Evolutionary conservation across 2,797 vertebrate species (phyloP).

Genomic region (Cynodonichthys magdalenae): DNA sequence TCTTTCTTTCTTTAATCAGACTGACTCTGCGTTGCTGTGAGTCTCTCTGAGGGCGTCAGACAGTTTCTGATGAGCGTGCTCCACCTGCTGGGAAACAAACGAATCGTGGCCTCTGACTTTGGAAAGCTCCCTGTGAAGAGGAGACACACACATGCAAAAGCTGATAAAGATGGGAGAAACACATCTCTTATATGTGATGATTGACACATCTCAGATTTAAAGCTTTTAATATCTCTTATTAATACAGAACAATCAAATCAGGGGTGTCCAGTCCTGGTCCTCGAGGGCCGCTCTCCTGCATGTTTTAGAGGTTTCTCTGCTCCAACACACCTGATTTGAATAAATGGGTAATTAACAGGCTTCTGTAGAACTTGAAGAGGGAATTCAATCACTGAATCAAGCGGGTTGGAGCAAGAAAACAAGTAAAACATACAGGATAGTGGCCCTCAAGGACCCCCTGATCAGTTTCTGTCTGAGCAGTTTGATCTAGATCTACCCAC

Average conservation of each 20-base stretch:
- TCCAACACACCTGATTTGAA: too few species aligned
- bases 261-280: too few species aligned
- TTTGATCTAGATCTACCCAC: conserved; percentile 75
- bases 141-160: conserved; percentile 5
- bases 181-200: conserved; percentile 18
- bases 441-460: too few species aligned
- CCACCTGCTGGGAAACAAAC: conserved; percentile 79
- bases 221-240: conserved; percentile 56
- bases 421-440: too few species aligned
- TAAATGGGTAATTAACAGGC: too few species aligned
- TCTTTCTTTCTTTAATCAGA: conserved; percentile 14
- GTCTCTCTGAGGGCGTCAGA: conserved; percentile 76
- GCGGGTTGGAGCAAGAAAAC: too few species aligned
- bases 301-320: too few species aligned
- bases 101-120: conserved; percentile 79
- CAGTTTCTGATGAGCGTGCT: conserved; percentile 79
- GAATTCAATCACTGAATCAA: too few species aligned
- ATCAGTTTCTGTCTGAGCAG: not conserved
- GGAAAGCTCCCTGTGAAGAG: conserved; percentile 80
- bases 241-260: conserved; percentile 2
- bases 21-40: conserved; percentile 84
- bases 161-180: not conserved
- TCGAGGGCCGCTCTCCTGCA: too few species aligned
- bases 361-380: too few species aligned
- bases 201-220: not conserved